Evolutionary conservation across 1,140 invertebrate genomes (phyloP).

Genomic region (Xylocopa sonorina): DNA sequence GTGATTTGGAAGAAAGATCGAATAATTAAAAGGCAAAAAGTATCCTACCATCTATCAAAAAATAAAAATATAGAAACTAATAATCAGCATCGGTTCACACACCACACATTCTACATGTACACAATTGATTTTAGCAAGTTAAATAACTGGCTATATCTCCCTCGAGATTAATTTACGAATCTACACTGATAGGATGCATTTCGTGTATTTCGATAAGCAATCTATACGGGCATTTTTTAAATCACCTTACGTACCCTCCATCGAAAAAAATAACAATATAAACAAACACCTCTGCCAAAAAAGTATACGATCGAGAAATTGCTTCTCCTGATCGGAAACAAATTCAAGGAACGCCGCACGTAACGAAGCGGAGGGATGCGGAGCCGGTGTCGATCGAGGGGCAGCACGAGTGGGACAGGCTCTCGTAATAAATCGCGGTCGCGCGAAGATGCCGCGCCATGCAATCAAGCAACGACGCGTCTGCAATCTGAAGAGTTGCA

Average conservation of each 20-base stretch:
- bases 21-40: no score
- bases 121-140: no score
- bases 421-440: constrained; percentile 69
- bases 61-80: no score
- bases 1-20: no score
- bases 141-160: no score
- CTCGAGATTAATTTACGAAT: neutral
- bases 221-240: neutral
- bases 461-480: constrained; percentile 65
- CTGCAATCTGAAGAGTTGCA: constrained; percentile 59
- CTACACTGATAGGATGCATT: neutral
- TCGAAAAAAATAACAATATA: neutral
- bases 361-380: neutral
- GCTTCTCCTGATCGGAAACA: neutral
- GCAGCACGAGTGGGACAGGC: constrained; percentile 28
- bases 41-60: no score
- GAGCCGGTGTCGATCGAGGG: constrained; percentile 8
- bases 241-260: neutral
- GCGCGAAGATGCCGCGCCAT: constrained; percentile 55
- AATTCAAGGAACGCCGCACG: neutral
- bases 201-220: neutral
- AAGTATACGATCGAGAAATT: neutral
- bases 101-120: no score
- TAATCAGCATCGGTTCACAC: no score
- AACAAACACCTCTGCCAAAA: neutral